Percentiles rank a stretch among this genome's conserved stretches.
These are phyloP conservation scores for Elephantulus edwardii DNA, from an alignment of 2,113 vertebrate species.

Conservation along the genomic window DNA sequence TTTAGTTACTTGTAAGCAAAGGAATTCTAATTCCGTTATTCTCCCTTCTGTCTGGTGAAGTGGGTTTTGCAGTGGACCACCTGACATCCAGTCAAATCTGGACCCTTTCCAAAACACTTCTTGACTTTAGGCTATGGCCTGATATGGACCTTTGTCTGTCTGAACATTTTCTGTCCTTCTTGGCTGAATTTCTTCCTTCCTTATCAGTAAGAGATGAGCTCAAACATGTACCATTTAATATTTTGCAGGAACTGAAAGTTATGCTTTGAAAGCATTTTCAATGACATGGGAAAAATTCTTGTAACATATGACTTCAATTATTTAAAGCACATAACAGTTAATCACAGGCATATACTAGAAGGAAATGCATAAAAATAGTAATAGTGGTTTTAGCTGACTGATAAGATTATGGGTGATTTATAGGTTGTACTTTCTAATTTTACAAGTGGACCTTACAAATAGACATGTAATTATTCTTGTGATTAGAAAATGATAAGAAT, in stretches of 20 bases:
- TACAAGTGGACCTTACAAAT: conserved; percentile 68
- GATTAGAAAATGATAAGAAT: conserved; percentile 55
- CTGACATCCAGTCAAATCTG: not conserved
- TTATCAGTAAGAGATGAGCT: conserved; percentile 23
- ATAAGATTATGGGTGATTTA: conserved; percentile 67
- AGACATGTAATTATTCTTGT: conserved; percentile 59
- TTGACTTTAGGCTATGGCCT: not conserved
- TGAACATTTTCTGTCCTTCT: conserved; percentile 17
- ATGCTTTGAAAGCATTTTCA: conserved; percentile 59
- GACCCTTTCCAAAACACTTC: not conserved
- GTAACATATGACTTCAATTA: conserved; percentile 69
- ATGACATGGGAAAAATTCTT: conserved; percentile 56
- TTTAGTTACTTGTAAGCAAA: not conserved
- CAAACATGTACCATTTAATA: conserved; percentile 19
- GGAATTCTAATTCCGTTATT: not conserved
- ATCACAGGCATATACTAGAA: conserved; percentile 50
- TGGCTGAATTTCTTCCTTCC: conserved; percentile 3
- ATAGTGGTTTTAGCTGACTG: conserved; percentile 32
- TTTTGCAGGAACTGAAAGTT: conserved; percentile 39
- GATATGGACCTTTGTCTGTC: not conserved
- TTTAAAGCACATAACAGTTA: conserved; percentile 60
- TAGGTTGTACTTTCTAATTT: conserved; percentile 46
- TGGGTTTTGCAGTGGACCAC: not conserved
- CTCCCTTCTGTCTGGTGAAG: not conserved
- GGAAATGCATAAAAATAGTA: conserved; percentile 63